Evolutionary conservation across 2,113 vertebrate species (phyloP).

Genomic region (Tachycineta bicolor): DNA sequence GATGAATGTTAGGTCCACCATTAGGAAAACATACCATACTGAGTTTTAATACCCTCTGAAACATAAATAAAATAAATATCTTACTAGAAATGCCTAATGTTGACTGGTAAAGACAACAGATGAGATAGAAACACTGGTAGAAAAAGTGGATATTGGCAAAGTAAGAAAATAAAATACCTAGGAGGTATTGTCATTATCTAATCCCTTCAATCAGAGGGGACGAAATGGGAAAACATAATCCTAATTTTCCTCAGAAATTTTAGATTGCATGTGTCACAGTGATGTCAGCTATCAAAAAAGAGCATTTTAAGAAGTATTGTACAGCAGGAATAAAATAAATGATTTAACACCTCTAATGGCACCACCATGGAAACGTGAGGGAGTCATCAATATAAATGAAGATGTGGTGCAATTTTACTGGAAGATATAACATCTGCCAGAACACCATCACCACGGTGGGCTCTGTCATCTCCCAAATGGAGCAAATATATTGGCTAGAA

Average conservation of each 20-base stretch:
- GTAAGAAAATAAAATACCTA: not conserved
- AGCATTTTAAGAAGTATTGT: conserved; percentile 10
- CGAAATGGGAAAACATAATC: not conserved
- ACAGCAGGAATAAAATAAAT: conserved; percentile 7
- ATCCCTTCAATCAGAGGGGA: not conserved
- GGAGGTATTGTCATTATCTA: not conserved
- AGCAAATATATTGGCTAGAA: not conserved
- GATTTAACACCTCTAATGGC: not conserved
- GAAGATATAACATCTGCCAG: not conserved
- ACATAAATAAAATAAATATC: not conserved
- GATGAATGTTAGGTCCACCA: not conserved
- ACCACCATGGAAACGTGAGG: not conserved
- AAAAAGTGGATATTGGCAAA: not conserved
- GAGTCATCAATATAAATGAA: not conserved
- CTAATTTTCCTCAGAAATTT: conserved; percentile 20
- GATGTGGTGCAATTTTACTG: not conserved
- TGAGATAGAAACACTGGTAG: not conserved
- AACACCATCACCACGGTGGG: accelerated
- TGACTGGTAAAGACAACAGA: not conserved
- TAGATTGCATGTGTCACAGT: not conserved
- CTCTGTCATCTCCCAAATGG: not conserved
- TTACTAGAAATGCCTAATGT: not conserved
- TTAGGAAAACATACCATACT: not conserved
- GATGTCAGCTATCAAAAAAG: not conserved
- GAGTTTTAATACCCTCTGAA: not conserved